These are phyloP conservation scores for Heliconius congener DNA, from an alignment of 1,140 invertebrate genomes.

Conservation along the genomic window DNA sequence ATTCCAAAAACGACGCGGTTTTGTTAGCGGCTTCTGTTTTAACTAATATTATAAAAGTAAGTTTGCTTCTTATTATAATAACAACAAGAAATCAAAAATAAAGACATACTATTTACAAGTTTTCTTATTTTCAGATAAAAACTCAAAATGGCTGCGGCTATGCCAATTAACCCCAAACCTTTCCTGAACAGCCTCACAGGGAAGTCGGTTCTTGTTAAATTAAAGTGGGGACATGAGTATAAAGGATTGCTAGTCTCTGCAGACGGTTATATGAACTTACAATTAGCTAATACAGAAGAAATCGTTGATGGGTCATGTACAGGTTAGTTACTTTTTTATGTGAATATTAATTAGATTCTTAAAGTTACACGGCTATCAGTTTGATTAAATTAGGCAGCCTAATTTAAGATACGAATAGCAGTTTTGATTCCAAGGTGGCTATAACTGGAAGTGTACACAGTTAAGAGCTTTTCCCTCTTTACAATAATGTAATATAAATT, in stretches of 20 bases:
- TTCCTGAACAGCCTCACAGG: slow-evolving; percentile 99
- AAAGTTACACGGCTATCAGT: too few relatives aligned
- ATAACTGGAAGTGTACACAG: too few relatives aligned
- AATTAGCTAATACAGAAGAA: slow-evolving; percentile 99
- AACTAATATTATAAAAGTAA: slow-evolving; percentile 27
- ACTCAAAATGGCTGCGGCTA: slow-evolving; percentile 84
- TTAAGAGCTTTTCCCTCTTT: too few relatives aligned
- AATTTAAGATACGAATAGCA: too few relatives aligned
- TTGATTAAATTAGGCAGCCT: too few relatives aligned
- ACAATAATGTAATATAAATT: too few relatives aligned
- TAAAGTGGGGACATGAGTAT: slow-evolving; percentile 99
- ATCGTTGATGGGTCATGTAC: slow-evolving; percentile 95
- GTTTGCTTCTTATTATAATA: neutral
- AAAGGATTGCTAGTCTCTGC: slow-evolving; percentile 98
- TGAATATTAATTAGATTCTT: too few relatives aligned
- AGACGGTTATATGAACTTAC: slow-evolving; percentile 99
- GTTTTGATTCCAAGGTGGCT: too few relatives aligned
- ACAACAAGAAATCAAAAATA: neutral
- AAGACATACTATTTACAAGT: neutral
- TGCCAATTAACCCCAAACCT: slow-evolving; percentile 99
- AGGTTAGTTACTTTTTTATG: slow-evolving; percentile 77
- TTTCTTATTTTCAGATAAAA: slow-evolving; percentile 27
- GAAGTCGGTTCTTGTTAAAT: slow-evolving; percentile 97
- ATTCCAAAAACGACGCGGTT: slow-evolving; percentile 18
- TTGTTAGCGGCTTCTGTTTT: slow-evolving; percentile 22